phyloP scores from a whole-genome alignment of 1,140 invertebrate species.

The Meloidogyne floridensis region DNA sequence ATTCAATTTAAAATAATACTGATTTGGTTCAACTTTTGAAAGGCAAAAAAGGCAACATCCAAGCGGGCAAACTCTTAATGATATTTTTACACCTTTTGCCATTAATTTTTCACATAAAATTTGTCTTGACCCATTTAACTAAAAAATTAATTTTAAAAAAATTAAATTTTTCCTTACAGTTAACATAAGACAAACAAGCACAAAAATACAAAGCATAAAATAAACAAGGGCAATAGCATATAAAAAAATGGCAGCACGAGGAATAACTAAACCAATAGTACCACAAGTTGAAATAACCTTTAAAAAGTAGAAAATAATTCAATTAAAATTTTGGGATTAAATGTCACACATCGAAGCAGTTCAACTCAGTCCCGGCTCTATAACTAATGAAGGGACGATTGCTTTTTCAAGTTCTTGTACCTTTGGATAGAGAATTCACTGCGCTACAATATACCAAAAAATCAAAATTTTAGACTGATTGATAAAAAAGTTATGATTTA shows the following conservation, averaged over 20 bases:
- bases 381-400: too few relatives aligned
- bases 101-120: constrained; percentile 49
- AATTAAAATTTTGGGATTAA: too few relatives aligned
- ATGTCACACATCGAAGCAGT: too few relatives aligned
- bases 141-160: too few relatives aligned
- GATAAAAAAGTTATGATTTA: too few relatives aligned
- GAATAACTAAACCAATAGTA: constrained; percentile 58
- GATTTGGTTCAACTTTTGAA: constrained; percentile 51
- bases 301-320: too few relatives aligned
- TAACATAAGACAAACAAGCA: constrained; percentile 52
- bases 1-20: neutral
- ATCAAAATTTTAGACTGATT: too few relatives aligned
- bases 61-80: constrained; percentile 43
- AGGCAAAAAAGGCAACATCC: constrained; percentile 53
- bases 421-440: too few relatives aligned
- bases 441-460: too few relatives aligned
- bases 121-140: constrained; percentile 52
- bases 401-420: too few relatives aligned
- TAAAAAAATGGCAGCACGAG: constrained; percentile 55
- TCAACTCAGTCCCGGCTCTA: too few relatives aligned
- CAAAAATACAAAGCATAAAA: constrained; percentile 52
- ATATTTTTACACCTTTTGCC: constrained; percentile 34
- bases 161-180: too few relatives aligned
- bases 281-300: constrained; percentile 59
- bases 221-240: constrained; percentile 63